A percentile compares a stretch with the other conserved stretches of the same genome.
Evolutionary conservation across 2,113 vertebrate genomes (phyloP).

Genomic region (Diphyllodes magnificus): DNA sequence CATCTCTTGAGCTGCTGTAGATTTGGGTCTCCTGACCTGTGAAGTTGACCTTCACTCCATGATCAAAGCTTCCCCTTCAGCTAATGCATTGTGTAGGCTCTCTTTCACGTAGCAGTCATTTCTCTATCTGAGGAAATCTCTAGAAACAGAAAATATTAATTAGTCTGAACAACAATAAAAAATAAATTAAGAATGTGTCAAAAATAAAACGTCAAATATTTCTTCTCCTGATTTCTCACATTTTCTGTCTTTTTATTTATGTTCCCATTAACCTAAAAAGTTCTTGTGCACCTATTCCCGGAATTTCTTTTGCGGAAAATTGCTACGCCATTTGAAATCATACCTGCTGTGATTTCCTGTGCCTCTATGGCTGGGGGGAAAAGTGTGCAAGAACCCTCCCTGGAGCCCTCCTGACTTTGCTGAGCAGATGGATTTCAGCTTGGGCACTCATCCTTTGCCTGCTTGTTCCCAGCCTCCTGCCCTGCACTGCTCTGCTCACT

Average conservation of each 20-base stretch:
- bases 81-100: not conserved
- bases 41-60: not conserved
- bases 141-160: not conserved
- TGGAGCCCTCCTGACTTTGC: not conserved
- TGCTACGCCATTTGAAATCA: not conserved
- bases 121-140: not conserved
- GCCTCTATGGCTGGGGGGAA: accelerated
- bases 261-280: not conserved
- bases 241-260: not conserved
- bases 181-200: not conserved
- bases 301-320: not conserved
- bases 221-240: not conserved
- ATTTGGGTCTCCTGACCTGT: accelerated
- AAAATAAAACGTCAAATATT: not conserved
- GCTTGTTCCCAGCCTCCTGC: accelerated
- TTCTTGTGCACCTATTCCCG: not conserved
- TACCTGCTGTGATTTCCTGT: not conserved
- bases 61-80: not conserved
- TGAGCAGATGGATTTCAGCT: not conserved
- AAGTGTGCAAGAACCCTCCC: accelerated
- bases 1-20: not conserved
- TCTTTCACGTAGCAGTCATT: not conserved
- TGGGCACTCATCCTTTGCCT: not conserved
- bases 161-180: not conserved
- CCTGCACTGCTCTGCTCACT: accelerated